A percentile compares a stretch with the other conserved stretches of the same genome.
phyloP scores from a whole-genome alignment of 1,140 invertebrate species.

The Apis dorsata region DNA sequence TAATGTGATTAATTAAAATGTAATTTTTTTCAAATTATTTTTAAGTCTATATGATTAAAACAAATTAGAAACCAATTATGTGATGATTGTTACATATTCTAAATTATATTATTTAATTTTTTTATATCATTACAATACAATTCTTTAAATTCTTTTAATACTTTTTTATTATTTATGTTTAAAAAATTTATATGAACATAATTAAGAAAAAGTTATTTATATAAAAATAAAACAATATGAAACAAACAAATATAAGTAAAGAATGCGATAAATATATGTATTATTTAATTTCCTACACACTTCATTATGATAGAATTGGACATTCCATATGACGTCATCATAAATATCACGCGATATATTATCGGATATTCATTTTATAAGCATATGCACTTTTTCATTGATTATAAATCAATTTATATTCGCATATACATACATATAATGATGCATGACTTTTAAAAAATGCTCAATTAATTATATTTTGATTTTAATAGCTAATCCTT shows the following conservation, averaged over 20 bases:
- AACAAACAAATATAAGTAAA: not conserved
- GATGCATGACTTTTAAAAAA: not conserved
- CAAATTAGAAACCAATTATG: no score
- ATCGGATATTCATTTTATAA: no score
- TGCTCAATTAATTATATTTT: not conserved
- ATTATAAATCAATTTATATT: not conserved
- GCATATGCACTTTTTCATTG: not conserved
- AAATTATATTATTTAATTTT: no score
- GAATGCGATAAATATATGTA: not conserved
- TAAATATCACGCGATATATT: not conserved
- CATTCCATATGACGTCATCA: not conserved
- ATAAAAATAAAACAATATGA: not conserved
- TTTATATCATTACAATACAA: no score
- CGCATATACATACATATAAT: not conserved
- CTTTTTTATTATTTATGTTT: no score
- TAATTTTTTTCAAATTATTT: no score
- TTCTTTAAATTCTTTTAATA: no score
- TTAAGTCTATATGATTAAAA: no score
- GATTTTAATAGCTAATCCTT: not conserved
- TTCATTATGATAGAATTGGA: slow-evolving; percentile 15
- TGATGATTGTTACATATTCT: no score
- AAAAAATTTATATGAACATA: not conserved
- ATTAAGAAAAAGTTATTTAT: not conserved
- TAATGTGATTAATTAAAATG: no score
- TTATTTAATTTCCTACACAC: not conserved